These are phyloP conservation scores for Empidonax alnorum DNA, from an alignment of 2,113 vertebrate genomes.

Conservation along the genomic window DNA sequence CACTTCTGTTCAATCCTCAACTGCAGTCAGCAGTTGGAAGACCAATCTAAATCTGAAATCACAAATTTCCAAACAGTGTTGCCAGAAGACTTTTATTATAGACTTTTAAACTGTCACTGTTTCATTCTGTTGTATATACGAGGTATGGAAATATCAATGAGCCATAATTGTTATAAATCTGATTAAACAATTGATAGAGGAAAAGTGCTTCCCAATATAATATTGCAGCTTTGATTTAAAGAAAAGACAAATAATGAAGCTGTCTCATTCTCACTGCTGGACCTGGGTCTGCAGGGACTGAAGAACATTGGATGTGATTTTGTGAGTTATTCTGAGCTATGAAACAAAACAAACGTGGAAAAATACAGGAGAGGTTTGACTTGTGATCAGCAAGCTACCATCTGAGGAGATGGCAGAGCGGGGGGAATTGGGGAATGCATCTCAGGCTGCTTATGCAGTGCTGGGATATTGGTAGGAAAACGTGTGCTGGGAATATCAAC, in stretches of 20 bases:
- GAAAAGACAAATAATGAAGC: neutral
- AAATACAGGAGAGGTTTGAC: neutral
- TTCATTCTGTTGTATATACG: neutral
- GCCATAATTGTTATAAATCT: neutral
- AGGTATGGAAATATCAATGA: neutral
- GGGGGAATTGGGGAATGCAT: neutral
- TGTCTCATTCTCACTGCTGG: neutral
- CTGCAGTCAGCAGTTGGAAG: neutral
- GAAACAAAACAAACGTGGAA: neutral
- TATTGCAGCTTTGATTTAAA: neutral
- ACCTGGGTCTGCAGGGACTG: neutral
- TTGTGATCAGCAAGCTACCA: neutral
- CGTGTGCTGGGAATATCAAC: neutral
- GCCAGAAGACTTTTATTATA: neutral
- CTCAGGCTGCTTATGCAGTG: neutral
- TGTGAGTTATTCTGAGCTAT: neutral
- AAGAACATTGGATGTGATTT: neutral
- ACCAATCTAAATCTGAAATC: neutral
- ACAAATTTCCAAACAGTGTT: neutral
- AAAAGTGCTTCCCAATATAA: neutral
- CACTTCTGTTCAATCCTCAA: neutral
- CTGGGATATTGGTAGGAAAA: neutral
- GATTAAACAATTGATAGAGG: neutral
- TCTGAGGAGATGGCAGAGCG: neutral
- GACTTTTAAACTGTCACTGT: neutral